phyloP scores from a whole-genome alignment of 2,797 vertebrate species.

The Coilia nasus region DNA sequence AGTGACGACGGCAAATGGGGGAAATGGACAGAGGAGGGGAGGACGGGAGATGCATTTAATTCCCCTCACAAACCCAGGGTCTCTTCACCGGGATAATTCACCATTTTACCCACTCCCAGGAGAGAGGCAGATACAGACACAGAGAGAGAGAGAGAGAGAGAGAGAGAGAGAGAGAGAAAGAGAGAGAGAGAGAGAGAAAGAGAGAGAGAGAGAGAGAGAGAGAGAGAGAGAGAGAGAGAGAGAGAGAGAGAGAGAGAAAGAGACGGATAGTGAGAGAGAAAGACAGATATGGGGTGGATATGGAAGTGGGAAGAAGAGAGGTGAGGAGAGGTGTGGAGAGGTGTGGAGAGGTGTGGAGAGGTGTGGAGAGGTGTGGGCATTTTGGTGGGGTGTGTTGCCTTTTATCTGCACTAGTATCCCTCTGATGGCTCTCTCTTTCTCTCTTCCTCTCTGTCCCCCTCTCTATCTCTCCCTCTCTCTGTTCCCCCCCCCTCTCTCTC shows the following conservation, averaged over 20 bases:
- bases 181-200: constrained; percentile 27
- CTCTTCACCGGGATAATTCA: constrained; percentile 20
- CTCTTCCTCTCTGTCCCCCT: neutral
- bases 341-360: constrained; percentile 41
- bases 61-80: constrained; percentile 17
- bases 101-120: constrained; percentile 15
- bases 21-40: too few species aligned
- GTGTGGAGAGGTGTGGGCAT: constrained; percentile 44
- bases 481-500: too few species aligned
- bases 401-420: constrained; percentile 60
- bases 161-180: constrained; percentile 43
- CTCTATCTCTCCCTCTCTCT: neutral
- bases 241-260: constrained; percentile 20
- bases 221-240: constrained; percentile 37
- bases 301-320: constrained; percentile 33
- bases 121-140: constrained; percentile 16
- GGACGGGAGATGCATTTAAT: constrained; percentile 50
- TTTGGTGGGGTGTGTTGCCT: constrained; percentile 42
- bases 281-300: neutral
- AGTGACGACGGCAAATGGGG: constrained; percentile 49
- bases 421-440: constrained; percentile 46
- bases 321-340: constrained; percentile 51
- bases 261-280: constrained; percentile 43
- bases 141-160: neutral
- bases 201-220: constrained; percentile 27